Evolutionary conservation across 2,888 invertebrate genomes (phyloP), one percentile per base, ranked within the genome.

Genomic region (Pachycephus smyrnensis): DNA sequence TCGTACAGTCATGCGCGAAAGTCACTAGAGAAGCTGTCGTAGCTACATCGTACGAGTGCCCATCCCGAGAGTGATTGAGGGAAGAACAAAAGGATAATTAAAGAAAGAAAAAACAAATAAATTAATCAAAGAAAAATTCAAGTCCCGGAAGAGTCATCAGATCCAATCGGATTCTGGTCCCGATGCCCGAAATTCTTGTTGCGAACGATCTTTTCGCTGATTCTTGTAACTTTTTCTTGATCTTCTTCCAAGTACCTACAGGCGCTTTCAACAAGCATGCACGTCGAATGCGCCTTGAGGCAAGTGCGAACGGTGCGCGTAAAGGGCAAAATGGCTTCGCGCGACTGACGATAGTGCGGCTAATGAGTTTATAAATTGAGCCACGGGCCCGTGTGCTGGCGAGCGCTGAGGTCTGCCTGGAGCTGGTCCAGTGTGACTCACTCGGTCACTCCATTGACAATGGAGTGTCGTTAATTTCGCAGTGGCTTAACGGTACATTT

Each of bases 321-420:
- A 23, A 55, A 55, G 55, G 81, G 82, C 83, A 84, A 83, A 82
- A 86, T 85, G 81, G 85, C 80, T 82, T 82, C 79, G 83, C 82
- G 82, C 81, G 73, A 73, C 32, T 73, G 84, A 85, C 86, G 86
- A 85, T 86, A 80, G 83, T 84, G 83, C 87, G 86, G 87, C 86
- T 90, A 90, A 90, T 88, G 89, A 90, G 90, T 86, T 86, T 84
- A 86, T 90, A 90, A 90, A 90, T 91, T 91, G 90, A 87, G 84
- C 86, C 35, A 74, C 74, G 23, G 84, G 87, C 85, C 82, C 76
- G 73, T 83, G 84, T 82, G 79, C 55, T 15, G 55, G 9, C 23
- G 23, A 55, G 55, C 55, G 80, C 81, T 82, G 80, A 85, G 83
- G 84, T 84, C 84, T 81, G 85, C 78, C 80, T 55, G 55, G 78